Evolutionary conservation across 2,888 invertebrate genomes (phyloP), one percentile per base, ranked within the genome.

Genomic region (Ypsolopha scabrella): DNA sequence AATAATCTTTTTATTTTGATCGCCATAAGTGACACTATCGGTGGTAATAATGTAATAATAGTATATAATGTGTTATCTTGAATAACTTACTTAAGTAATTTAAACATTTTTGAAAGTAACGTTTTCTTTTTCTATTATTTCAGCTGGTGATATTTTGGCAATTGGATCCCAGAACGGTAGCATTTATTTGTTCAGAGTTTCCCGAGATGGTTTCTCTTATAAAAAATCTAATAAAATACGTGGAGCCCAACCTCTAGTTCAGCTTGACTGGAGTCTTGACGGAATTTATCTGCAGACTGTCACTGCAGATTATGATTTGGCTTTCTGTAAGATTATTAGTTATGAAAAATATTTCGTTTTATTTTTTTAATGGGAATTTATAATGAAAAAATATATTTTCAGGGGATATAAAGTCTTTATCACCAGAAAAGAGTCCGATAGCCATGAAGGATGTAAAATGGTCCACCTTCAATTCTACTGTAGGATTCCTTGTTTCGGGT

Each of bases 381-480:
- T 34, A 1, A 10, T 45, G 24, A 14, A 45, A 24, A 24, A 7
- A 39, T 48, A 57, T 36, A 11, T 53, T 85, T 87, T 45, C 67
- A 94, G 94, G 96, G 96, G 95, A 95, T 68, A 92, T 95, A n/a
- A 94, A 94, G 74, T 91, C 94, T 0, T 76, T 96, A 50, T 93
- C 94, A 1, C 93, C 94, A 7, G 95, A 96, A 68, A 95, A 95
- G 69, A 94, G 95, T 71, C 94, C 95, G 2, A 89, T 94, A 55
- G 94, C 94, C 3, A 95, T 95, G 94, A 94, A 96, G 71, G 96
- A 96, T 67, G 92, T 94, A 1, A 95, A 95, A 75, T 96, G 96
- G 96, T 90, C 93, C 57, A 93, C 94, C 1, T 93, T 94, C 63
- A 96, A 95, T 63, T 93, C 94, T 46, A 94, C 94, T 0, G 93